These are phyloP conservation scores for Tokudaia muenninki DNA, from an alignment of 2,797 vertebrate genomes.

Conservation along the genomic window DNA sequence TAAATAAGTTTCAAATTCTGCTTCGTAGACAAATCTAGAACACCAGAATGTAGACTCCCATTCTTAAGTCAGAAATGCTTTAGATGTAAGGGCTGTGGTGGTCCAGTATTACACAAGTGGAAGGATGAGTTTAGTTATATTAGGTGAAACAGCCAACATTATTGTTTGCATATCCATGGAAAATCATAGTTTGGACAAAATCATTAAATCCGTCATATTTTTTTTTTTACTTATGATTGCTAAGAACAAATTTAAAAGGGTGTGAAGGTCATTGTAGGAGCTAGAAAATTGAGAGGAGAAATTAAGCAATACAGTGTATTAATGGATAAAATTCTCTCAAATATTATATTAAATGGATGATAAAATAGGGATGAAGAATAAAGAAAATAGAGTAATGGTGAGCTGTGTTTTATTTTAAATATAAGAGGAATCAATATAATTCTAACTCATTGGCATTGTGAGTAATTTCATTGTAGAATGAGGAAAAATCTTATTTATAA, in stretches of 20 bases:
- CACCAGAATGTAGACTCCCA: neutral
- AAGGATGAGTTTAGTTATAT: neutral
- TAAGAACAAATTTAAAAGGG: neutral
- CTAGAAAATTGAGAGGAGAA: neutral
- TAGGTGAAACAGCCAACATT: neutral
- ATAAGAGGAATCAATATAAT: neutral
- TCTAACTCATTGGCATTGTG: neutral
- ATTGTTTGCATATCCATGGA: neutral
- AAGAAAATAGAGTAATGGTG: neutral
- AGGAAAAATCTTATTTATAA: slow-evolving; percentile 28
- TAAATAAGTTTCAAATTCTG: neutral
- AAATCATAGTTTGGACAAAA: neutral
- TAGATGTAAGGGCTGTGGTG: neutral
- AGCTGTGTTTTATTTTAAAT: neutral
- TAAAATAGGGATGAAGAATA: too few species aligned
- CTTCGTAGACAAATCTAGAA: neutral
- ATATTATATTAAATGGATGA: neutral
- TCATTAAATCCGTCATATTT: too few species aligned
- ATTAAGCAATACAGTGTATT: neutral
- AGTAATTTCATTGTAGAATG: neutral
- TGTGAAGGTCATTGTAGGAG: neutral
- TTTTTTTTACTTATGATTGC: neutral
- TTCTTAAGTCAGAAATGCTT: neutral
- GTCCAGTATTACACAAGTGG: neutral
- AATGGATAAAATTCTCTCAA: neutral